Evolutionary conservation across 2,113 vertebrate species (phyloP), one percentile per base, ranked within the genome.

Genomic region (Mugil cephalus): DNA sequence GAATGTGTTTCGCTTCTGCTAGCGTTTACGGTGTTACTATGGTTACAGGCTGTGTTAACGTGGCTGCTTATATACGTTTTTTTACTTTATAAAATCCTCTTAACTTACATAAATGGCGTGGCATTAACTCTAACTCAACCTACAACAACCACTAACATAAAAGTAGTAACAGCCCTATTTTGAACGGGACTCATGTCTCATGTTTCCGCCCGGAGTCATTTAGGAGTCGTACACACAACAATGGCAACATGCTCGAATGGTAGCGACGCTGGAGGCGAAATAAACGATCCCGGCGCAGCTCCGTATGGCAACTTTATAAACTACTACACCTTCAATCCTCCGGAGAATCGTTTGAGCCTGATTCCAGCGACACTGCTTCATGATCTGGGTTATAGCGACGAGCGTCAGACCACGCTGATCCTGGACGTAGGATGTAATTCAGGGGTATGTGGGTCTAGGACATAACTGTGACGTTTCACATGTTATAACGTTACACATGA

Each of bases 391-490:
- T 84, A 65, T 45, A 69, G 80, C 1, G 85, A 80, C 35, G 61
- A 14, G 4, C 60, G 74, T 5, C 66, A 74, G 12, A 54, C 60
- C 1, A 91, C 95, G 2, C 87, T 97, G 68, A 88, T 95, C 42
- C 93, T 98, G 78, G 98, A 99, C 34, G 96, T 98, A 55, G 97
- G 97, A 0, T 99, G 97, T 85, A 99, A 99, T 70, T 96, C 96
- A 0, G 97, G 97, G 94, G 97, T 98, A 80, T 87, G 95, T 79
- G 13, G 30, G 13, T 64, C 17, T 2, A 4, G 17, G n/a, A 30
- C 24, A 30, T 5, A 30, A 5, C 24, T 30, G 24, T 30, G 24
- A 30, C 5, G 5, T 30, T 30, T 30, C 24, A 30, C 24, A 30
- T 30, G 24, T 30, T 30, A n/a, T n/a, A n/a, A n/a, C n/a, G n/a